Evolutionary conservation across 2,113 vertebrate species (phyloP), one percentile per base, ranked within the genome.

Genomic region (Tonatia bakeri): DNA sequence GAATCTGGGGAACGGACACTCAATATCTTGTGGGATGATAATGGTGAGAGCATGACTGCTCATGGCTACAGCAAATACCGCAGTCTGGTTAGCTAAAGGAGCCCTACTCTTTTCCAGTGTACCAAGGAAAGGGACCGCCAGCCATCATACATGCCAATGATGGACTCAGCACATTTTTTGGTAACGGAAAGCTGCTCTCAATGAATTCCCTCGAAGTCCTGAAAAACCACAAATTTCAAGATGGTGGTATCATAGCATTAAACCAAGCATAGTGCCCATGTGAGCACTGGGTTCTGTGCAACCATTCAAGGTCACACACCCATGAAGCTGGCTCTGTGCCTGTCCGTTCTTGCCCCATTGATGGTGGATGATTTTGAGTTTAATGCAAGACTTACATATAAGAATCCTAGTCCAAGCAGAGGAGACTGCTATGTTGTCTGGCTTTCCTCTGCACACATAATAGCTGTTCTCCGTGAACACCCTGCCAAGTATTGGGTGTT

Each of bases 1-100:
- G 90, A 99, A 98, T 97, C 90, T 99, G 96, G 98, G 99, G 97
- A 99, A 99, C 82, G 99, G 97, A 56, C 99, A 99, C 96, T 99
- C 99, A 0, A 96, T 99, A 0, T 99, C 99, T 54, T 99, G 99
- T 61, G 96, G 96, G 86, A 95, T 97, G 97, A 95, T 95, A 15
- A 61, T 96, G 95, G 97, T 95, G 96, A 97, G 94, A 65, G 65
- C 97, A 33, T 20, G 96, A 72, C 81, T 97, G 92, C 96, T 97
- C 0, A 86, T 95, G 96, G 96, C 96, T 26, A 96, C 97, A 3
- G 97, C 96, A 94, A 96, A 97, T 0, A 89, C 97, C 14, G 97
- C 95, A 4, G 96, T 97, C 76, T 97, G 95, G 96, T 59, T 43
- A 59, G 38, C 24, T 31, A 40, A 81, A 40, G 79, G 17, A 26